phyloP scores from a whole-genome alignment of 1,140 invertebrate genomes.

The Hypothenemus hampei region DNA sequence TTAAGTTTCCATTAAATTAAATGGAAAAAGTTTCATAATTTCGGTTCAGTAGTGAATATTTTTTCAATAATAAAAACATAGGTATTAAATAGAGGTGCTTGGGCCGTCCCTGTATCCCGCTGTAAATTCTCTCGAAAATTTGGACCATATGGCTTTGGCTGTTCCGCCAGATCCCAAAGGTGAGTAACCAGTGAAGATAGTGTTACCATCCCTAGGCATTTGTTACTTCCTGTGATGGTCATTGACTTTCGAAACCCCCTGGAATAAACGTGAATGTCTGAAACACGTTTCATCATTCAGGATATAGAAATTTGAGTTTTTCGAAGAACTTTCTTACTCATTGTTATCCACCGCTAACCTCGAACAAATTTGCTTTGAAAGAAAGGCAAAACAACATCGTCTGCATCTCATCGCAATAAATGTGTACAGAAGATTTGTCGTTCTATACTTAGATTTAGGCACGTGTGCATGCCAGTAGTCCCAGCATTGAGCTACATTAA shows the following conservation, averaged over 20 bases:
- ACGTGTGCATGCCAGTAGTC: conserved; percentile 21
- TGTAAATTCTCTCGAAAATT: conserved; percentile 14
- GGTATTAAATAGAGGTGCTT: too few species aligned
- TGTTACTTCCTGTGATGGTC: conserved; percentile 19
- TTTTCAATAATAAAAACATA: too few species aligned
- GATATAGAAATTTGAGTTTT: too few species aligned
- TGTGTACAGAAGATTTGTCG: conserved; percentile 13
- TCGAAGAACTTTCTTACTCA: too few species aligned
- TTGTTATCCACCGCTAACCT: too few species aligned
- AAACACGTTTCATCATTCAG: too few species aligned
- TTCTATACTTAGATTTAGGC: conserved; percentile 25
- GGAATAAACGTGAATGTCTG: neutral
- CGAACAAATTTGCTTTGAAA: conserved; percentile 5
- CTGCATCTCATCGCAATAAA: conserved; percentile 15
- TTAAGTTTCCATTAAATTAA: too few species aligned
- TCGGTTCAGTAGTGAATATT: too few species aligned
- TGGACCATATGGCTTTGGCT: conserved; percentile 19
- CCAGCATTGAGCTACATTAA: conserved; percentile 13
- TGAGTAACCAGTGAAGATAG: conserved; percentile 25
- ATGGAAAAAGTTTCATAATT: too few species aligned
- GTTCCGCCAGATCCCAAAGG: conserved; percentile 26
- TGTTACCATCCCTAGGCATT: conserved; percentile 14
- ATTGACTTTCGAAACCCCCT: conserved; percentile 10
- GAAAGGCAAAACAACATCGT: conserved; percentile 16
- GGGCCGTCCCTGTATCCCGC: conserved; percentile 12